Percentiles rank a stretch among this genome's conserved stretches.
phyloP scores from a whole-genome alignment of 2,113 vertebrate genomes.

The Phalacrocorax brasilianus region DNA sequence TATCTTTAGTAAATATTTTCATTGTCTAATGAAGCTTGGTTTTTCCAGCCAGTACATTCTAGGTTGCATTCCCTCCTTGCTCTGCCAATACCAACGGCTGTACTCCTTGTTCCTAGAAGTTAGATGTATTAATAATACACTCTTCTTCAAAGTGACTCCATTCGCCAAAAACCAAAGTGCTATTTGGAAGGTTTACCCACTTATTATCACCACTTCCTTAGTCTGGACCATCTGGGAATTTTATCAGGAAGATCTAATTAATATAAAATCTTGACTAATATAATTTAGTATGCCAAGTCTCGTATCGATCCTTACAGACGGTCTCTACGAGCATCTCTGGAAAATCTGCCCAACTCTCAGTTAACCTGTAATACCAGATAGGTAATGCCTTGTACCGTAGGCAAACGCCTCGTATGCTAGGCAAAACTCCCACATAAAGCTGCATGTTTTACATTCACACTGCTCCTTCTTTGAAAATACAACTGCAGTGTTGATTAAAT shows the following conservation, averaged over 20 bases:
- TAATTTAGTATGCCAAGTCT: neutral
- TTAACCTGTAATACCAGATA: neutral
- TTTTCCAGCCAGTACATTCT: neutral
- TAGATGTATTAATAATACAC: neutral
- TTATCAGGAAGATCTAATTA: neutral
- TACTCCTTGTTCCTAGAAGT: neutral
- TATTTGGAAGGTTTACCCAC: neutral
- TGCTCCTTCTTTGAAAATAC: neutral
- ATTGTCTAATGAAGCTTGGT: neutral
- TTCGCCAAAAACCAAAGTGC: neutral
- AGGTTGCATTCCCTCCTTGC: neutral
- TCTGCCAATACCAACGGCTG: neutral
- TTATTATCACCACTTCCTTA: neutral
- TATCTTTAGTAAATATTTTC: neutral
- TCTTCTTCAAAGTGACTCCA: neutral
- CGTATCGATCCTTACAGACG: neutral
- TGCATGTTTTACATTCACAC: neutral
- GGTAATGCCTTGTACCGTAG: neutral
- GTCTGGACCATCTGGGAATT: neutral
- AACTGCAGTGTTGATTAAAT: neutral
- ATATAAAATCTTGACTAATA: neutral
- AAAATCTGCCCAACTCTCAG: neutral
- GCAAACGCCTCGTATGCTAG: neutral
- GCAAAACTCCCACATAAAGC: neutral
- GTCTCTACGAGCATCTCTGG: neutral